These are phyloP conservation scores for Gymnarchus niloticus DNA, from an alignment of 2,113 vertebrate species.

Conservation along the genomic window DNA sequence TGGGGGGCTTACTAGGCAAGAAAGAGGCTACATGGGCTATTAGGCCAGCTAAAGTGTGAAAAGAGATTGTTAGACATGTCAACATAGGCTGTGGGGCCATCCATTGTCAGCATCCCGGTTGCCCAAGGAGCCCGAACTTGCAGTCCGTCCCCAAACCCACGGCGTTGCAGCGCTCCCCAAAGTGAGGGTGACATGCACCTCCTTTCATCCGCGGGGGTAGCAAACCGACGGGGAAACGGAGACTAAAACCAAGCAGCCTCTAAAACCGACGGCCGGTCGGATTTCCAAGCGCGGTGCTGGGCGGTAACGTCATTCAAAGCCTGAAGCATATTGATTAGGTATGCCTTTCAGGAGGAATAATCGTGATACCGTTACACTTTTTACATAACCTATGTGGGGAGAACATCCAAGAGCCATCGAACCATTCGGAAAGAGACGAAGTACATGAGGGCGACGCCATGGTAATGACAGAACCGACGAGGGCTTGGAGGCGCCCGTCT, in stretches of 20 bases:
- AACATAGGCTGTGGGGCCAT: no score
- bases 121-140: no score
- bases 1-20: background rate
- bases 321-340: slow-evolving; percentile 22
- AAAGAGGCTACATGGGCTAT: background rate
- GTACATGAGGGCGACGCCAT: background rate
- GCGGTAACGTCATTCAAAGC: slow-evolving; percentile 8
- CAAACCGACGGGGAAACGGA: background rate
- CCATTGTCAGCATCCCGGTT: no score
- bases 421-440: background rate
- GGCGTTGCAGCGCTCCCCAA: background rate
- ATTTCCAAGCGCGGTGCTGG: background rate
- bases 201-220: slow-evolving; percentile 26
- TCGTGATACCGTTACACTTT: slow-evolving; percentile 20
- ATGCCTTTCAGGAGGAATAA: slow-evolving; percentile 23
- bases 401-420: slow-evolving; percentile 19
- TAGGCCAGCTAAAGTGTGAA: background rate
- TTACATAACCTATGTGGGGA: slow-evolving; percentile 18
- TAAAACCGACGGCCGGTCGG: background rate
- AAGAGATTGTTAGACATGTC: background rate
- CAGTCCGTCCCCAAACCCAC: no score
- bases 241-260: background rate
- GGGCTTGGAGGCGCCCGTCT: background rate
- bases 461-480: background rate
- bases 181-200: slow-evolving; percentile 1